Percentiles rank a stretch among this genome's conserved stretches.
phyloP scores from a whole-genome alignment of 1,140 invertebrate genomes.

The Amphibalanus amphitrite region DNA sequence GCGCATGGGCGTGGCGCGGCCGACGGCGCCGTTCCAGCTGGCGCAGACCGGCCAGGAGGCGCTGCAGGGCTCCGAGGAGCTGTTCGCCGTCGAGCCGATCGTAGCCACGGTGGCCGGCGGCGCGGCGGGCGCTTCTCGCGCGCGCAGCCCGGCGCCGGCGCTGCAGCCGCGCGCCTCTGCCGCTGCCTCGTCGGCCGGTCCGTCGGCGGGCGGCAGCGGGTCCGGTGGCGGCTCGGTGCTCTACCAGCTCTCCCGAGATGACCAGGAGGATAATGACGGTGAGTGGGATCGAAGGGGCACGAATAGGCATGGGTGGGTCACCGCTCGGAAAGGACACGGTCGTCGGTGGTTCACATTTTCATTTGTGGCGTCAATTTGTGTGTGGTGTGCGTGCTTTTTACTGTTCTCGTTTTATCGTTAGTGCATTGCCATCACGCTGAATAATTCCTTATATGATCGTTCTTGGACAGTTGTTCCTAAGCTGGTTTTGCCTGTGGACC shows the following conservation, averaged over 20 bases:
- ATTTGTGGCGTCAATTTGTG: too few relatives aligned
- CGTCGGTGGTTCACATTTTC: too few relatives aligned
- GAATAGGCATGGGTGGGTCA: too few relatives aligned
- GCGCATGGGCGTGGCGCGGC: conserved; percentile 77
- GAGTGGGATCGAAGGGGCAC: too few relatives aligned
- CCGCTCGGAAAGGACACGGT: too few relatives aligned
- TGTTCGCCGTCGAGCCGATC: conserved; percentile 83
- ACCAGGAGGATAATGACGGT: conserved; percentile 36
- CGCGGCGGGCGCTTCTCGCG: neutral
- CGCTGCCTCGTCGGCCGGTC: conserved; percentile 9
- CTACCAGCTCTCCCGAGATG: conserved; percentile 21
- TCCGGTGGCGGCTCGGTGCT: conserved; percentile 5
- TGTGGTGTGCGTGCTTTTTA: too few relatives aligned
- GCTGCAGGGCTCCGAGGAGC: conserved; percentile 45
- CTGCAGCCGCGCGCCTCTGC: conserved; percentile 11
- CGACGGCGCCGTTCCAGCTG: conserved; percentile 73
- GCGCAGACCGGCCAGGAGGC: neutral
- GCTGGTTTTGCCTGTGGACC: too few relatives aligned
- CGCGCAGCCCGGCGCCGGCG: neutral
- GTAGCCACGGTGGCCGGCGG: conserved; percentile 15
- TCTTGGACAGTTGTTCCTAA: too few relatives aligned
- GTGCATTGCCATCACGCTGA: too few relatives aligned
- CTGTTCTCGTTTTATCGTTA: too few relatives aligned
- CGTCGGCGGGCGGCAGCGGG: conserved; percentile 12
- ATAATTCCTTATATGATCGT: too few relatives aligned